Evolutionary conservation across 2,113 vertebrate species (phyloP).

Genomic region (Callocephalon fimbriatum): DNA sequence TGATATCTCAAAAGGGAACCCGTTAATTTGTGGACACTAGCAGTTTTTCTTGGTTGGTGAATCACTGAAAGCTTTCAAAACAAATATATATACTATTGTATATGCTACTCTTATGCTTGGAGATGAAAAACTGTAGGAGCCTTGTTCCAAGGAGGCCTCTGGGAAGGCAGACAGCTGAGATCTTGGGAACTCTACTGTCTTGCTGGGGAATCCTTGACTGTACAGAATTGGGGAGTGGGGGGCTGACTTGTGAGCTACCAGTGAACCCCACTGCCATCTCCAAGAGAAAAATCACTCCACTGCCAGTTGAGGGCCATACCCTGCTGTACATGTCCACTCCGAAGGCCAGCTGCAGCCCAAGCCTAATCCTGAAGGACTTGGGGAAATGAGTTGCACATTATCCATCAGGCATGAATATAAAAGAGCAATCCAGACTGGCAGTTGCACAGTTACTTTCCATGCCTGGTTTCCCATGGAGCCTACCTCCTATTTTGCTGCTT

Average conservation of each 20-base stretch:
- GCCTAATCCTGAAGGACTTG: not conserved
- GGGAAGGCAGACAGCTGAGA: not conserved
- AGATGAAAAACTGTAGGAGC: not conserved
- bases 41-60: not conserved
- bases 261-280: not conserved
- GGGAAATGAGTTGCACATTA: not conserved
- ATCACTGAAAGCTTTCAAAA: not conserved
- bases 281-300: not conserved
- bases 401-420: not conserved
- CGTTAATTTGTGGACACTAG: not conserved
- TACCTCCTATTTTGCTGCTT: not conserved
- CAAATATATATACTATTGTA: not conserved
- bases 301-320: not conserved
- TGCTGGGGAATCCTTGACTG: not conserved
- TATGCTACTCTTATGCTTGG: not conserved
- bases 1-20: not conserved
- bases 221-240: rapidly evolving
- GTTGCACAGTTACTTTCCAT: not conserved
- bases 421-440: constrained; percentile 1
- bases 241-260: not conserved
- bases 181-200: not conserved
- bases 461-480: not conserved
- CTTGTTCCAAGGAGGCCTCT: not conserved
- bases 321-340: rapidly evolving
- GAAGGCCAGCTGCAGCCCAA: not conserved